These are phyloP conservation scores for Dendrolimus kikuchii DNA, from an alignment of 1,140 invertebrate species.

Conservation along the genomic window DNA sequence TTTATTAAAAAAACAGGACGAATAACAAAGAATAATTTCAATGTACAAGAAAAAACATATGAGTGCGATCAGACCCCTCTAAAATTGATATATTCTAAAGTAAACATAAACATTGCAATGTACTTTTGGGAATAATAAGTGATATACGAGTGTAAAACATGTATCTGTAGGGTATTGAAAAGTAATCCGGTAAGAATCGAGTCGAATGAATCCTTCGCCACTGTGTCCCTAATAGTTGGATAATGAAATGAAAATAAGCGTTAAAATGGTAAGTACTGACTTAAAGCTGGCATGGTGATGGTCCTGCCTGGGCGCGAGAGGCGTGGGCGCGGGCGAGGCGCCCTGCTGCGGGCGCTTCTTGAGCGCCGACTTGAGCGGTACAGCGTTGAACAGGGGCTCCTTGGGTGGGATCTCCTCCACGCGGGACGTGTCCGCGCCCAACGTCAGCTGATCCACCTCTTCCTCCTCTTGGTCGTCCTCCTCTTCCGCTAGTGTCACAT, in stretches of 20 bases:
- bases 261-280: constrained; percentile 50
- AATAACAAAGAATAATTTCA: too few species aligned
- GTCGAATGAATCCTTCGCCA: too few species aligned
- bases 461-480: constrained; percentile 75
- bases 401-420: constrained; percentile 93
- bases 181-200: too few species aligned
- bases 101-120: too few species aligned
- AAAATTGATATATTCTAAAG: too few species aligned
- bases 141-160: too few species aligned
- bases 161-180: too few species aligned
- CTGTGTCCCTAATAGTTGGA: background rate
- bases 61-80: too few species aligned
- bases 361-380: constrained; percentile 92
- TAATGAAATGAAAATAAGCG: background rate
- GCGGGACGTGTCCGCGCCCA: constrained; percentile 82
- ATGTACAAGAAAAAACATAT: too few species aligned
- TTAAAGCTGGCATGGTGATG: constrained; percentile 74
- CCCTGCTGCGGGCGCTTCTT: constrained; percentile 83
- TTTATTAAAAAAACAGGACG: too few species aligned
- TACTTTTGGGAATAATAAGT: too few species aligned
- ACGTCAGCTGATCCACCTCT: constrained; percentile 68
- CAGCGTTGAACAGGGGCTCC: constrained; percentile 89
- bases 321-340: constrained; percentile 80
- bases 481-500: constrained; percentile 40
- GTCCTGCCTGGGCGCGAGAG: constrained; percentile 84